Conservation (phyloP, 1,140 invertebrate genomes). For the Branchinecta lynchi region DNA sequence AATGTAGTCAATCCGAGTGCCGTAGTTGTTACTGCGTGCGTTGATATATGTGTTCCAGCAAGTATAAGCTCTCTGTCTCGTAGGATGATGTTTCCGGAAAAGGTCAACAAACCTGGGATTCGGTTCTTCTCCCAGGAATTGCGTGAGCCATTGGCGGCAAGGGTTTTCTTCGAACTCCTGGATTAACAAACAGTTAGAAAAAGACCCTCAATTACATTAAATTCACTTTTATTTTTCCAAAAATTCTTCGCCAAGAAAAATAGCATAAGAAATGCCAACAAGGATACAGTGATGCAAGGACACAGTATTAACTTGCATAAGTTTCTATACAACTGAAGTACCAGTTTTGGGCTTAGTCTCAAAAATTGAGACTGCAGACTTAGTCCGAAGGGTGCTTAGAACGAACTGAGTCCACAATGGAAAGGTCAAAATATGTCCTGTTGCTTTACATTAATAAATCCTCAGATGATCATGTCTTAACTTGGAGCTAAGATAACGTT, state of each 20-base stretch:
- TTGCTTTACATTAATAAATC: too few relatives aligned
- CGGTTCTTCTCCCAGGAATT: slow-evolving; percentile 26
- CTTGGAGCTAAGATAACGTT: too few relatives aligned
- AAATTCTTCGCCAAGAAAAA: too few relatives aligned
- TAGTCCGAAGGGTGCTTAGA: too few relatives aligned
- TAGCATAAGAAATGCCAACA: slow-evolving; percentile 10
- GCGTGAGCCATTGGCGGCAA: slow-evolving; percentile 32
- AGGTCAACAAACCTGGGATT: slow-evolving; percentile 34
- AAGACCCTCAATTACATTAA: not conserved
- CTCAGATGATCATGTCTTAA: too few relatives aligned
- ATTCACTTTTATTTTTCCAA: not conserved
- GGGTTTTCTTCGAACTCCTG: slow-evolving; percentile 30
- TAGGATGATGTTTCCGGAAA: slow-evolving; percentile 38
- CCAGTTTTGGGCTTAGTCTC: too few relatives aligned
- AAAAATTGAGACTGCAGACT: too few relatives aligned
- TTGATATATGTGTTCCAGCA: slow-evolving; percentile 39
- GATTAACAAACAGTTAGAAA: slow-evolving; percentile 19
- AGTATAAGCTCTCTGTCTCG: slow-evolving; percentile 34
- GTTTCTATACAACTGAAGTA: slow-evolving; percentile 15
- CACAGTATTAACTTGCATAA: not conserved
- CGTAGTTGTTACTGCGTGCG: slow-evolving; percentile 40
- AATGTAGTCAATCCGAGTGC: slow-evolving; percentile 42
- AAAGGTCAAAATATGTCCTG: too few relatives aligned
- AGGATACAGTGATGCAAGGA: not conserved
- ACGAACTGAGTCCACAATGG: too few relatives aligned